These are phyloP conservation scores for Acromyrmex charruanus DNA, from an alignment of 1,140 invertebrate genomes.

Conservation along the genomic window DNA sequence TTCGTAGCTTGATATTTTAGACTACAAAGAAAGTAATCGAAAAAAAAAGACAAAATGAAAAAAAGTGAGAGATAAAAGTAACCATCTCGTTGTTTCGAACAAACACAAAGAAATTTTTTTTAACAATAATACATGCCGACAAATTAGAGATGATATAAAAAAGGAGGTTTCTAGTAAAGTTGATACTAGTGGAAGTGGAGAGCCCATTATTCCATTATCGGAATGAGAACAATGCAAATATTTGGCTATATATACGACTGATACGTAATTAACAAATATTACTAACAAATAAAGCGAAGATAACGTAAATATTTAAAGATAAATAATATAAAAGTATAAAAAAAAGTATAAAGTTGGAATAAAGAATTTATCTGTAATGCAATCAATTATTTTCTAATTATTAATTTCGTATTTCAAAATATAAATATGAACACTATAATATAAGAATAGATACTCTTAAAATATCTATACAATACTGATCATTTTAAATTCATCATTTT, in stretches of 20 bases:
- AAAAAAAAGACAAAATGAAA: neutral
- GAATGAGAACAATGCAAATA: neutral
- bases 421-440: too few relatives aligned
- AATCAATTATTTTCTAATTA: neutral
- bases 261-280: slow-evolving; percentile 53
- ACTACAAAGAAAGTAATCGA: slow-evolving; percentile 1
- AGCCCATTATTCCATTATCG: neutral
- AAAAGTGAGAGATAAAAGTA: neutral
- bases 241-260: neutral
- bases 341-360: neutral
- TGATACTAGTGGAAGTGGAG: neutral
- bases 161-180: neutral
- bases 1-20: slow-evolving; percentile 25
- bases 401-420: slow-evolving; percentile 17
- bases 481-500: neutral
- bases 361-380: neutral
- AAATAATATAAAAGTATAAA: slow-evolving; percentile 8
- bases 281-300: slow-evolving; percentile 18
- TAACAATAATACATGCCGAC: neutral
- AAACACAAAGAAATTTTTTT: neutral
- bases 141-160: neutral
- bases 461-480: neutral
- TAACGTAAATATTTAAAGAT: neutral
- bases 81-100: neutral
- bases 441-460: neutral